Evolutionary conservation across 2,797 vertebrate genomes (phyloP), one percentile per base, ranked within the genome.

Genomic region (Botia almorhae): DNA sequence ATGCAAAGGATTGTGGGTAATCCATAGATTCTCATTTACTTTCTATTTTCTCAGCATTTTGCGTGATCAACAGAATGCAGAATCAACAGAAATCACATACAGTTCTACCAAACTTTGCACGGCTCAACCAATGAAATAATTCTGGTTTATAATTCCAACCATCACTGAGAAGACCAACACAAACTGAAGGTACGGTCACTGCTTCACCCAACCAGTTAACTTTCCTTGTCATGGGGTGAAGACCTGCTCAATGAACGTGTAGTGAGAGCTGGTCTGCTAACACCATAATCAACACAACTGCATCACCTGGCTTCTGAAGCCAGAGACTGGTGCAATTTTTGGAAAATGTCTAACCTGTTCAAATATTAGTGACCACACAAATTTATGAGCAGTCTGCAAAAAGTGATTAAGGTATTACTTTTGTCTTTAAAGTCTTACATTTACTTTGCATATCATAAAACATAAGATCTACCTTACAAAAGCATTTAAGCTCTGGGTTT

Each of bases 291-390:
- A 43, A 65, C 63, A 91, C 92, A 0, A 1, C 0, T 0, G 92
- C 95, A 94, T 88, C 94, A 65, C 33, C 63, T 65, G 63, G 10
- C 63, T 39, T 65, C 2, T 39, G 3, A 39, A 65, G 63, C 39
- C 63, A 65, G 63, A 19, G 17, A 39, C n/a, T 39, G 63, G 29
- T 65, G 63, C 63, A 65, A 65, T 65, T 65, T 63, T 65, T 65
- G 36, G 33, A 39, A 64, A 19, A 33, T 1, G 7, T 19, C 4
- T 7, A 43, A 13, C 43, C 7, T 65, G 43, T 46, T 46, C 16
- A 12, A 39, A 65, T 39, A 7, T 17, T 10, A 14, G 50, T 1
- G 39, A 17, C 1, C 3, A 13, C 23, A 0, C 0, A 4, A 43
- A 67, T 0, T 13, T 1, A 46, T 11, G 43, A 8, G 1, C 43